Conservation (phyloP, 1,140 invertebrate species). For the Pseudachorutes palmiensis region DNA sequence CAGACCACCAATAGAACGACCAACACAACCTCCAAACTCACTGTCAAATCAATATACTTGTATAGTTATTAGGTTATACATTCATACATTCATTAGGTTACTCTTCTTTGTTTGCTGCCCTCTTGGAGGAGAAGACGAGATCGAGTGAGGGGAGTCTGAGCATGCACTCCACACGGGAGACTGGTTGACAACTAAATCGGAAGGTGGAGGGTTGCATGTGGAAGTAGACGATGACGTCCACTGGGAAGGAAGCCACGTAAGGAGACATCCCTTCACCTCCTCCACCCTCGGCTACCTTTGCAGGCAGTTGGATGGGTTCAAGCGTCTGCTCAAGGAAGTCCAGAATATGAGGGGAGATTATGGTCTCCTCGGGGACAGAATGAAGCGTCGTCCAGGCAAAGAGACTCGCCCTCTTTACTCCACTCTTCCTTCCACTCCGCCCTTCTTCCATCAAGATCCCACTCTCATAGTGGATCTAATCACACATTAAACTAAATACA, state of each 20-base stretch:
- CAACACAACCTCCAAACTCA: too few species aligned
- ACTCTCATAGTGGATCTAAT: too few species aligned
- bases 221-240: conserved; percentile 97
- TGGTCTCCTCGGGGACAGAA: conserved; percentile 90
- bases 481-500: too few species aligned
- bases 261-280: conserved; percentile 38
- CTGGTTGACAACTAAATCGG: conserved; percentile 87
- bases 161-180: conserved; percentile 92
- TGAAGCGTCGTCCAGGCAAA: conserved; percentile 94
- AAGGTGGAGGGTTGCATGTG: conserved; percentile 95
- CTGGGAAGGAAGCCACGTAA: conserved; percentile 82
- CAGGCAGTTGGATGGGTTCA: conserved; percentile 72
- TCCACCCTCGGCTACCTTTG: too few species aligned
- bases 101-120: conserved; percentile 58
- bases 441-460: too few species aligned
- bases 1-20: conserved; percentile 73
- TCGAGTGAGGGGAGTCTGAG: conserved; percentile 90
- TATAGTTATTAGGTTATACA: too few species aligned
- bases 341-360: conserved; percentile 87
- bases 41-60: too few species aligned
- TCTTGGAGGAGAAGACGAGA: conserved; percentile 82
- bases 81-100: conserved; percentile 18
- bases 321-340: conserved; percentile 91
- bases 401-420: conserved; percentile 80
- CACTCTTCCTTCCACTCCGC: too few species aligned